phyloP scores from a whole-genome alignment of 2,797 vertebrate genomes.

The Cirrhinus mrigala region DNA sequence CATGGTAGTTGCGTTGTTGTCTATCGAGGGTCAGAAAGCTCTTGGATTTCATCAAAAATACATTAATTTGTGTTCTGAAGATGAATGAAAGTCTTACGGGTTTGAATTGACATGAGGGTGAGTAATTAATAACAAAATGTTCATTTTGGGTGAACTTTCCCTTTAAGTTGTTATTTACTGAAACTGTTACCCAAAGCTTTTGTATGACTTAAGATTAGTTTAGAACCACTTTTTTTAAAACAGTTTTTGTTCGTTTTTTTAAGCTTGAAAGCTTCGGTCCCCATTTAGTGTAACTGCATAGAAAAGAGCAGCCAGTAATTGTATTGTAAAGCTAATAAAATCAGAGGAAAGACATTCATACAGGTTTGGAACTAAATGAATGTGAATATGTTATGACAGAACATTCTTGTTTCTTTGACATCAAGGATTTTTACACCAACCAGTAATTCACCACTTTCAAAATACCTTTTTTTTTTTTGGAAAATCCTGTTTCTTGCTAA shows the following conservation, averaged over 20 bases:
- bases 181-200: background rate
- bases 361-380: background rate
- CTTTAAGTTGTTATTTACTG: background rate
- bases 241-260: background rate
- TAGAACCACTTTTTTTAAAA: background rate
- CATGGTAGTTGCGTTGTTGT: too few species aligned
- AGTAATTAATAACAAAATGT: too few species aligned
- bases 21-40: too few species aligned
- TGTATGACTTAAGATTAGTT: background rate
- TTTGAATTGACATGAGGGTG: too few species aligned
- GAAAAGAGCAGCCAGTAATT: background rate
- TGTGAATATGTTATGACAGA: background rate
- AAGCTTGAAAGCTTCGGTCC: background rate
- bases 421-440: background rate
- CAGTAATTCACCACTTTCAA: background rate
- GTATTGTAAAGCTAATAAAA: background rate
- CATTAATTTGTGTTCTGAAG: too few species aligned
- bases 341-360: background rate
- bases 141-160: too few species aligned
- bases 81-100: too few species aligned
- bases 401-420: background rate
- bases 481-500: background rate
- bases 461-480: background rate
- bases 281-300: background rate
- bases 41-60: too few species aligned